Base-by-base conservation (phyloP, 2,113 vertebrate genomes). In the Petroica traversi region DNA sequence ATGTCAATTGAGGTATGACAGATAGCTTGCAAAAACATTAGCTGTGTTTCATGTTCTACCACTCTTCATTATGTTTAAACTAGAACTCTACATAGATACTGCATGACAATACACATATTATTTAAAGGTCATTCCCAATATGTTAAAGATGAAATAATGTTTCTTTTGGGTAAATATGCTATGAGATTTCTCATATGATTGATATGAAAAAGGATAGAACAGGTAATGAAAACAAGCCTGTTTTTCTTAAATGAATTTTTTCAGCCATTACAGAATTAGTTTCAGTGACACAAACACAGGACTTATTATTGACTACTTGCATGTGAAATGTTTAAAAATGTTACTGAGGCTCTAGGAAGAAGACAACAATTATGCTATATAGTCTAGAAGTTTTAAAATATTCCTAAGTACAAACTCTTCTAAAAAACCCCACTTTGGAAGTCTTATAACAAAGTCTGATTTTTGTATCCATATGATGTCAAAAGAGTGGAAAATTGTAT, bases 11-110 rank as follows among this genome's bases (percentile, higher is more conserved):
- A 93, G 54, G 6, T 84, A 88, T 89, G 81, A 94, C 61, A 90
- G 46, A 64, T 55, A 79, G 33, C 29, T 93, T 89, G 23, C 89
- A 92, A 95, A 89, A 95, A 77, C 36, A 55, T 86, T 62, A 81
- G 5, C 14, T 38, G 17, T 63, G 15, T 48, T 78, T 84, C 48
- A 38, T 48, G 34, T 85, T 81, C 49, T 66, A 88, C 45, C 13
- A 51, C 28, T 85, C 23, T 95, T 96, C 38, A 48, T 95, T 95
- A 85, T 85, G 31, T 92, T 91, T 82, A 88, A 75, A 78, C 16
- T 73, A 18, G 59, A 95, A 92, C 20, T 92, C 33, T 92, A 54
- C 86, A 45, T 51, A 89, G 18, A 84, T 61, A 46, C 31, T 66
- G 33, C 8, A 17, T 66, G 69, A 95, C 58, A 90, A 8, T 66